phyloP scores from a whole-genome alignment of 1,140 invertebrate genomes.

The Sitodiplosis mosellana region DNA sequence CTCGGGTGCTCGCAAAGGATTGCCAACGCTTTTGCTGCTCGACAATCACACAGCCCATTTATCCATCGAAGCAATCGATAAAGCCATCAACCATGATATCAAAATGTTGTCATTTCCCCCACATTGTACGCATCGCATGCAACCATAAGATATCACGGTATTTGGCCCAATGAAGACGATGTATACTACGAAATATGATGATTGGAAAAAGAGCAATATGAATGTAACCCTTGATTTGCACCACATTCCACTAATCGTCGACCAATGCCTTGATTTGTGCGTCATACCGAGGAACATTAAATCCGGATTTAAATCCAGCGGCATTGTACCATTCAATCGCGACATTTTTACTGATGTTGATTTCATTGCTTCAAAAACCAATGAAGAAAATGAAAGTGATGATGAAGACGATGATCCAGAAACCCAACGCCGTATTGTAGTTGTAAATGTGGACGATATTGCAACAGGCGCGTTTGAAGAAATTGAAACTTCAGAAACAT shows the following conservation, averaged over 20 bases:
- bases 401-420: too few relatives aligned
- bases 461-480: too few relatives aligned
- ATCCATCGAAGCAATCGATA: too few relatives aligned
- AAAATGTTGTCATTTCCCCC: conserved; percentile 26
- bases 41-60: conserved; percentile 25
- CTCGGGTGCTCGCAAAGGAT: conserved; percentile 9
- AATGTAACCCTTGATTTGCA: conserved; percentile 10
- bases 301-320: background rate
- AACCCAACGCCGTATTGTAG: too few relatives aligned
- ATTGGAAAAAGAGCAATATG: conserved; percentile 21
- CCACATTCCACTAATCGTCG: background rate
- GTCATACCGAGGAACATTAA: background rate
- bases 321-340: background rate
- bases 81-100: too few relatives aligned
- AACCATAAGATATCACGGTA: conserved; percentile 27
- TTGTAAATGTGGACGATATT: too few relatives aligned
- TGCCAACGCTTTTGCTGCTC: conserved; percentile 17
- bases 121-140: conserved; percentile 27
- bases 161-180: conserved; percentile 25
- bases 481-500: too few relatives aligned
- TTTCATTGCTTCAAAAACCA: background rate
- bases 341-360: background rate
- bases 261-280: background rate
- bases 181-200: conserved; percentile 14
- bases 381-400: too few relatives aligned